phyloP scores from a whole-genome alignment of 2,797 vertebrate genomes.

The Enteromius paludinosus region DNA sequence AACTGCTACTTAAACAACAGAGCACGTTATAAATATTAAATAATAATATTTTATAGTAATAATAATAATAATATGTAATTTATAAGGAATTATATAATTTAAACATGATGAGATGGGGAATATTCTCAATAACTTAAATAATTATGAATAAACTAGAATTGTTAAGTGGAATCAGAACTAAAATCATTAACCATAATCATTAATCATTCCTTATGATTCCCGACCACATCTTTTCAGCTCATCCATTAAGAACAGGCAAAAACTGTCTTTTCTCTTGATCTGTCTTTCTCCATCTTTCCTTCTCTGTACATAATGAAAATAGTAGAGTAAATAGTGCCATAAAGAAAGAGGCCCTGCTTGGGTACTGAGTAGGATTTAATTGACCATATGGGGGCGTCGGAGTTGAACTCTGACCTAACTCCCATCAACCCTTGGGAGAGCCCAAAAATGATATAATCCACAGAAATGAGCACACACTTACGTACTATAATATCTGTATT shows the following conservation, averaged over 20 bases:
- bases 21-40: neutral
- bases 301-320: constrained; percentile 45
- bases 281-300: constrained; percentile 30
- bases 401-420: constrained; percentile 59
- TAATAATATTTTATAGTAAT: neutral
- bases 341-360: constrained; percentile 56
- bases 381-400: constrained; percentile 64
- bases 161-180: neutral
- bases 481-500: constrained; percentile 15
- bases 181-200: neutral
- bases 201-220: neutral
- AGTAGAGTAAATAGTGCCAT: constrained; percentile 55
- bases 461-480: constrained; percentile 30
- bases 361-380: constrained; percentile 68
- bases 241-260: neutral
- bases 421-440: constrained; percentile 56
- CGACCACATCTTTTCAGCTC: neutral
- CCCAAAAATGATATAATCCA: constrained; percentile 59
- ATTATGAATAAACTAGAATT: neutral
- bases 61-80: neutral
- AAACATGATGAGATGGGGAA: neutral
- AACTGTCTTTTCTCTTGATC: constrained; percentile 12
- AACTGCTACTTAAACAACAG: neutral
- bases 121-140: neutral
- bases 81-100: neutral